Conservation (phyloP, 2,888 invertebrate genomes). For the Omphaloscelis lunosa region DNA sequence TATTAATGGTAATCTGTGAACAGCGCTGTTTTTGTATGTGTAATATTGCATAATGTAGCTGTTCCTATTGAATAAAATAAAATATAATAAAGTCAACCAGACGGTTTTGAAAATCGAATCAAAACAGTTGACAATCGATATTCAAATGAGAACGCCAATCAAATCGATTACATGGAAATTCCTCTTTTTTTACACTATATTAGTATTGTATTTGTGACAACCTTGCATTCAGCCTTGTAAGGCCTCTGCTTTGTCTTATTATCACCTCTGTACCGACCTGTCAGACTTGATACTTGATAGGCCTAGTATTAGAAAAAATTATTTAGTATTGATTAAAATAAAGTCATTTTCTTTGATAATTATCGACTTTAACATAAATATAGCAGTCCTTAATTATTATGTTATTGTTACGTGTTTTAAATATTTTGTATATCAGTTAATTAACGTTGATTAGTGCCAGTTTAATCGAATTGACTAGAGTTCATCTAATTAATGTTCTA, state of each 20-base stretch:
- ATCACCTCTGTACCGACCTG: constrained; percentile 70
- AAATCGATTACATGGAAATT: constrained; percentile 56
- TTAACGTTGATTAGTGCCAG: background rate
- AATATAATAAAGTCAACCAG: background rate
- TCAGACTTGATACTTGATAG: constrained; percentile 78
- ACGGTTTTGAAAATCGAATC: constrained; percentile 2
- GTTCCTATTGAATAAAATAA: too few relatives aligned
- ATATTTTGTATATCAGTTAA: background rate
- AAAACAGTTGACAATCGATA: constrained; percentile 31
- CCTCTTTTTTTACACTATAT: constrained; percentile 65
- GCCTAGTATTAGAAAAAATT: background rate
- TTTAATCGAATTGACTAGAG: background rate
- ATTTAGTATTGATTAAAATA: background rate
- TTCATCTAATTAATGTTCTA: background rate
- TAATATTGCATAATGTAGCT: too few relatives aligned
- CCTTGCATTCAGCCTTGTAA: constrained; percentile 85
- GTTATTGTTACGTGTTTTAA: background rate
- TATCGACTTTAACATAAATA: background rate
- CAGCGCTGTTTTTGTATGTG: too few relatives aligned
- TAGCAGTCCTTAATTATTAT: background rate
- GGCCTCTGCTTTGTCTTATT: constrained; percentile 85
- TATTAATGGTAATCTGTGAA: too few relatives aligned
- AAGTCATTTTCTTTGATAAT: background rate
- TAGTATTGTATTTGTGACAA: constrained; percentile 72
- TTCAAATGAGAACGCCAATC: constrained; percentile 42